These are phyloP conservation scores for Gracilinanus agilis DNA, from an alignment of 2,113 vertebrate genomes.

Conservation along the genomic window DNA sequence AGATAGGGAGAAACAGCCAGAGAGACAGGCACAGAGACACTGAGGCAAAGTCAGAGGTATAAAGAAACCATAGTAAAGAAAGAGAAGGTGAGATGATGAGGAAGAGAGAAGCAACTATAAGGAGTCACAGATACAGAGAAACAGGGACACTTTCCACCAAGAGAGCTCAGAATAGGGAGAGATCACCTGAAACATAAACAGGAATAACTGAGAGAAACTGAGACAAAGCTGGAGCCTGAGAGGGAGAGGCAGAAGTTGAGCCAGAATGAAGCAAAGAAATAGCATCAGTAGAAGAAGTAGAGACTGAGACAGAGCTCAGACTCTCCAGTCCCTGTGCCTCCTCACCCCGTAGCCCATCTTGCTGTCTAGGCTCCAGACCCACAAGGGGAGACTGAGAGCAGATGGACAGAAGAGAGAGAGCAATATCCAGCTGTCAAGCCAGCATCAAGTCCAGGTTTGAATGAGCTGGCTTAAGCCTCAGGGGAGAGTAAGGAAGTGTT, in stretches of 20 bases:
- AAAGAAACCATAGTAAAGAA: background rate
- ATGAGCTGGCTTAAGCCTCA: background rate
- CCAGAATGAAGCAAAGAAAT: background rate
- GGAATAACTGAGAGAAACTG: too few species aligned
- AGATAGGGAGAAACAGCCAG: too few species aligned
- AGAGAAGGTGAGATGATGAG: background rate
- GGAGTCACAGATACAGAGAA: background rate
- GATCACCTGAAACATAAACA: background rate
- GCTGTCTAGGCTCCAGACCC: too few species aligned
- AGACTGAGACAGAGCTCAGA: background rate
- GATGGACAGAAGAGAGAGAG: background rate
- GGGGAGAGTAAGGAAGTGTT: too few species aligned
- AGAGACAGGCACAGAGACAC: background rate
- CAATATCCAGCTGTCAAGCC: background rate
- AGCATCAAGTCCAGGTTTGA: too few species aligned
- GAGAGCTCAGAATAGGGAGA: background rate
- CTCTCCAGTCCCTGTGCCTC: background rate
- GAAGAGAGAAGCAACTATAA: background rate
- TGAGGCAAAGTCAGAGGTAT: background rate
- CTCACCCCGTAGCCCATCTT: background rate
- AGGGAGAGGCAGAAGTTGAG: background rate
- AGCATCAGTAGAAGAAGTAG: too few species aligned
- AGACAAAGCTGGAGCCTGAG: background rate
- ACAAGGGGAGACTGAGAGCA: background rate
- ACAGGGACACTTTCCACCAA: too few species aligned